Base-by-base conservation (phyloP, 1,140 invertebrate species). In the Plutomurus gul region DNA sequence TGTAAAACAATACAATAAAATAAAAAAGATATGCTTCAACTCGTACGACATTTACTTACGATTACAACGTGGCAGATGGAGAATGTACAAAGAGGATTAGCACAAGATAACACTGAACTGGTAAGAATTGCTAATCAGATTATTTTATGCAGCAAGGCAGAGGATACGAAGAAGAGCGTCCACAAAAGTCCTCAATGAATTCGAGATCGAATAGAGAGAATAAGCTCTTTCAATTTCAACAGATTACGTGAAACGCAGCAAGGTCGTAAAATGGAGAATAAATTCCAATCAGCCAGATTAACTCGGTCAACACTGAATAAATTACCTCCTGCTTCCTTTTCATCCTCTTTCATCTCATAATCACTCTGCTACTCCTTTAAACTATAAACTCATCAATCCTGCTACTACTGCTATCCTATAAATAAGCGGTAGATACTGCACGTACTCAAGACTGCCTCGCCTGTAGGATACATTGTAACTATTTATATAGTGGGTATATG, bases 221-320 rank as follows among this genome's bases (percentile, higher is more conserved):
- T n/a, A n/a, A 36, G 30, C 56, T 65, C 56, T 65, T 65, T 65
- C 56, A 65, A 65, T 65, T 65, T 65, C n/a, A n/a, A n/a, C 56
- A 65, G 56, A 65, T 65, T 65, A 65, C 56, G 56, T 36, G 30
- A 65, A 65, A n/a, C n/a, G n/a, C n/a, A 25, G 56, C 30, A 65
- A 20, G 18, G 46, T 49, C 18, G 46, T 49, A 49, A 49, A 49
- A 49, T 49, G 20, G 56, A 65, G 56, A 65, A 65, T 65, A 65
- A 65, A 65, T 65, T 65, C 56, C 56, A 65, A 65, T 65, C 56
- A 65, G 27, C 16, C 56, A 65, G 56, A 65, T 65, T 65, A 65
- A 65, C 56, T 65, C 56, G 56, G 56, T 65, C 56, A 65, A 65
- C 56, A 65, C 56, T 65, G 56, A 65, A 65, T 65, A 65, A 65